phyloP scores from a whole-genome alignment of 2,113 vertebrate genomes.

The Archilochus colubris region DNA sequence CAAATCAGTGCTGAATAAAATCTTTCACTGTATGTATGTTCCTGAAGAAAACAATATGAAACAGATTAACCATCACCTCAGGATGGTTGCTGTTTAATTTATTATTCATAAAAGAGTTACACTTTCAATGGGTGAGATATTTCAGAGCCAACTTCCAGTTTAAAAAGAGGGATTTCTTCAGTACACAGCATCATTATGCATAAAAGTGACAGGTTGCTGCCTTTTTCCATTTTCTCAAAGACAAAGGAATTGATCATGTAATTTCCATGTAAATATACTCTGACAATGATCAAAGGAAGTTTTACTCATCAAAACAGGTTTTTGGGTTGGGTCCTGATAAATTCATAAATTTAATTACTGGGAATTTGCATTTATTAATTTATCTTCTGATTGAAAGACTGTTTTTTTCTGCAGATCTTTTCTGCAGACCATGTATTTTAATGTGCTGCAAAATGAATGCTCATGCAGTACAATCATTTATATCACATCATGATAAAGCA shows the following conservation, averaged over 20 bases:
- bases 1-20: background rate
- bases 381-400: background rate
- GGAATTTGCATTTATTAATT: constrained; percentile 1
- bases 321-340: background rate
- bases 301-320: constrained; percentile 26
- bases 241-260: constrained; percentile 23
- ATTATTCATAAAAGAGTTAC: constrained; percentile 26
- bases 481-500: constrained; percentile 36
- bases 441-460: constrained; percentile 29
- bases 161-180: background rate
- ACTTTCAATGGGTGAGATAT: background rate
- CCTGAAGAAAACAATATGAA: background rate
- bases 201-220: background rate
- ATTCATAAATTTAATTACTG: background rate
- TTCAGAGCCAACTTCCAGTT: constrained; percentile 12
- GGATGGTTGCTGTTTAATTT: background rate
- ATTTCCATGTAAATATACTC: constrained; percentile 35
- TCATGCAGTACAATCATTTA: constrained; percentile 43
- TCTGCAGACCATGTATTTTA: constrained; percentile 11
- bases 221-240: constrained; percentile 7
- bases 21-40: background rate
- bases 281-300: background rate
- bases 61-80: constrained; percentile 11
- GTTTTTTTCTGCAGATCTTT: background rate
- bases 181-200: background rate